Evolutionary conservation across 2,888 invertebrate species (phyloP).

Genomic region (Branchellion lobata): DNA sequence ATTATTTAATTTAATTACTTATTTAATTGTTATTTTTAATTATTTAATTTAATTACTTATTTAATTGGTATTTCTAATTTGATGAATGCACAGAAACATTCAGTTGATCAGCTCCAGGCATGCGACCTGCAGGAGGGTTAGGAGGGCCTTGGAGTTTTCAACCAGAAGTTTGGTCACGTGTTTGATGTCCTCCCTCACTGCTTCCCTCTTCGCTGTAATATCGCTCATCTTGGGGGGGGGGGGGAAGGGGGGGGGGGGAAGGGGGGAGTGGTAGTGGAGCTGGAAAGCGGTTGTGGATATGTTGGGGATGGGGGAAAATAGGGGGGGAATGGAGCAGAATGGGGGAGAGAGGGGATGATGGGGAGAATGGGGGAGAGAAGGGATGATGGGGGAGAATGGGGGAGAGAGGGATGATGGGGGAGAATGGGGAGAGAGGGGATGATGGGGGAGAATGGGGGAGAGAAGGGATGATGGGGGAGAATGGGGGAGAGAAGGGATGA

Average conservation of each 20-base stretch:
- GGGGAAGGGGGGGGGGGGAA: background rate
- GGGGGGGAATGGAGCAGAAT: too few relatives aligned
- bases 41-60: background rate
- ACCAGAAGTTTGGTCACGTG: conserved; percentile 29
- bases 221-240: background rate
- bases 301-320: too few relatives aligned
- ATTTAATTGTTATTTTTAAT: background rate
- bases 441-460: too few relatives aligned
- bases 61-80: background rate
- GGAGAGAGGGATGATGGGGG: too few relatives aligned
- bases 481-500: too few relatives aligned
- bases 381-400: too few relatives aligned
- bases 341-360: too few relatives aligned
- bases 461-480: too few relatives aligned
- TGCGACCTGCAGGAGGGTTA: conserved; percentile 20
- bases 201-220: background rate
- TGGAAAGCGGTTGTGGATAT: too few relatives aligned
- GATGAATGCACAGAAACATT: background rate
- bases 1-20: background rate
- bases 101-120: background rate
- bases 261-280: background rate
- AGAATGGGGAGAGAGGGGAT: too few relatives aligned
- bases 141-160: conserved; percentile 35
- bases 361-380: too few relatives aligned
- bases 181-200: conserved; percentile 28